phyloP scores from a whole-genome alignment of 2,113 vertebrate species.

The Pelusios castaneus region DNA sequence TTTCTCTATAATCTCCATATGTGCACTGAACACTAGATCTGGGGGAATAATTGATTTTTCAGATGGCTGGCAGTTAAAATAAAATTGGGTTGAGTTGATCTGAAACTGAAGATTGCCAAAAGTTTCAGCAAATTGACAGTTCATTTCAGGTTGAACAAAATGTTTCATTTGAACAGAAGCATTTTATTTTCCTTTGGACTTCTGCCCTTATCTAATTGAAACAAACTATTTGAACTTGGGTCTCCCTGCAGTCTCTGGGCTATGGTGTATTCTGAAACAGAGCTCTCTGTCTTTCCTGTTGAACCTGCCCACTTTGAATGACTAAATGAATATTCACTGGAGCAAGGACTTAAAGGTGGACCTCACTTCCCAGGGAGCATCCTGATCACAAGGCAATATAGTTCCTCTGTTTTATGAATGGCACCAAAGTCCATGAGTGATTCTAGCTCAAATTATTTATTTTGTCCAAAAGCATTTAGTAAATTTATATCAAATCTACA shows the following conservation, averaged over 20 bases:
- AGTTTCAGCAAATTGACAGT: not conserved
- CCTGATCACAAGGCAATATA: not conserved
- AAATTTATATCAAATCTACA: not conserved
- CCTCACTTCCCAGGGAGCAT: no score
- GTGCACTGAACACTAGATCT: not conserved
- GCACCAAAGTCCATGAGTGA: not conserved
- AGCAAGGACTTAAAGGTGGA: not conserved
- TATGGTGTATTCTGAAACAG: not conserved
- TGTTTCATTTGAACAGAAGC: not conserved
- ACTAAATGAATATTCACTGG: no score
- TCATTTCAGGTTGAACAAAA: not conserved
- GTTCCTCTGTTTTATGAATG: not conserved
- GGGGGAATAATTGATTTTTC: no score
- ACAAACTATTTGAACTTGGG: not conserved
- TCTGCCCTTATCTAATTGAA: not conserved
- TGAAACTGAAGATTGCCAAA: not conserved
- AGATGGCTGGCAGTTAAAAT: not conserved
- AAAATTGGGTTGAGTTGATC: not conserved
- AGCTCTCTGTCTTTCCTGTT: not conserved
- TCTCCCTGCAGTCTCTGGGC: not conserved
- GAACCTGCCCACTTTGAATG: not conserved
- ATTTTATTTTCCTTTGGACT: not conserved
- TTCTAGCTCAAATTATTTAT: not conserved
- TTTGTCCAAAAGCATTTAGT: not conserved
- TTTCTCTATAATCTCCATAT: not conserved